Evolutionary conservation across 1,140 invertebrate genomes (phyloP).

Genomic region (Heliconius hewitsoni): DNA sequence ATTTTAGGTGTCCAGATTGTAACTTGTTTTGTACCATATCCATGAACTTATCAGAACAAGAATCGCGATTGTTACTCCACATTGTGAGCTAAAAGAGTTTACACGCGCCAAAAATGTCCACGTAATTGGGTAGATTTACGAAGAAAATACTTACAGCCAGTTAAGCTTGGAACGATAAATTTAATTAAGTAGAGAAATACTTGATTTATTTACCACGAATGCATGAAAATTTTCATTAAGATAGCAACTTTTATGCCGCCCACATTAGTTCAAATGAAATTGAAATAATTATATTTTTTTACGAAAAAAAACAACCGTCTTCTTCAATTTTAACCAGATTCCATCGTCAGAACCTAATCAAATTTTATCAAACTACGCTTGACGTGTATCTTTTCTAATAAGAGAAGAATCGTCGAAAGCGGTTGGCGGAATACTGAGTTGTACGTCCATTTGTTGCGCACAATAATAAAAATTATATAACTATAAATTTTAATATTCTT

Average conservation of each 20-base stretch:
- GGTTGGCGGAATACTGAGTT: too few relatives aligned
- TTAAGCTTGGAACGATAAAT: conserved; percentile 19
- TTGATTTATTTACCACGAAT: conserved; percentile 15
- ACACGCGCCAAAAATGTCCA: conserved; percentile 32
- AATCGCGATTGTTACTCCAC: conserved; percentile 41
- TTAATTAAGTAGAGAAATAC: conserved; percentile 26
- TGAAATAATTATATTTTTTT: too few relatives aligned
- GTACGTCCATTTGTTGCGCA: too few relatives aligned
- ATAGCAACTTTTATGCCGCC: not conserved
- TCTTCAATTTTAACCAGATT: too few relatives aligned
- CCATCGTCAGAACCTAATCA: too few relatives aligned
- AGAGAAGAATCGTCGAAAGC: too few relatives aligned
- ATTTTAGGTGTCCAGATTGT: conserved; percentile 52
- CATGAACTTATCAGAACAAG: conserved; percentile 39
- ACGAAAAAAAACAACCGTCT: too few relatives aligned
- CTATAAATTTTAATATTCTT: not conserved
- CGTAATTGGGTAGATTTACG: conserved; percentile 35
- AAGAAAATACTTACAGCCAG: conserved; percentile 19
- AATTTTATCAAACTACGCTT: too few relatives aligned
- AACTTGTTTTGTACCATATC: conserved; percentile 36
- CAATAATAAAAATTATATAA: not conserved
- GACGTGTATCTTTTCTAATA: too few relatives aligned
- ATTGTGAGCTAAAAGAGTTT: conserved; percentile 27
- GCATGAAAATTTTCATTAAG: not conserved
- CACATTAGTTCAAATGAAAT: not conserved